A percentile compares a stretch with the other conserved stretches of the same genome.
phyloP scores from a whole-genome alignment of 2,797 vertebrate genomes.

The Sebastes matsubarae region DNA sequence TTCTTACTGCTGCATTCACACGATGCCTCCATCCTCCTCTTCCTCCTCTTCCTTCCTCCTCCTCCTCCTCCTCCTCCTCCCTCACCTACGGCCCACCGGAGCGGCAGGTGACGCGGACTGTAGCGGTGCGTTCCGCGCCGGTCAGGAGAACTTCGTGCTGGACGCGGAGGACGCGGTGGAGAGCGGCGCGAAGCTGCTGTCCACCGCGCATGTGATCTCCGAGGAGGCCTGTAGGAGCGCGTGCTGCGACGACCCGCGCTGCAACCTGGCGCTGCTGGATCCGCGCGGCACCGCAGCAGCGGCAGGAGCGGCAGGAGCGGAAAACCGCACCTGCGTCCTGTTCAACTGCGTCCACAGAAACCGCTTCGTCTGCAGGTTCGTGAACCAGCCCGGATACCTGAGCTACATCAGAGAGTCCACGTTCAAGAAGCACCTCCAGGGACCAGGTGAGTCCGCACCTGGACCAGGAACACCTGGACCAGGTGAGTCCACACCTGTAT shows the following conservation, averaged over 20 bases:
- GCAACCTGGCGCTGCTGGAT: conserved; percentile 89
- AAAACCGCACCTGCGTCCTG: conserved; percentile 81
- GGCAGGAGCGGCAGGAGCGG: too few species aligned
- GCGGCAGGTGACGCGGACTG: conserved; percentile 5
- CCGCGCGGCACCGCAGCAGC: conserved; percentile 2
- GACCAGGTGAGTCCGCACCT: too few species aligned
- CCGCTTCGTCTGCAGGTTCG: conserved; percentile 89
- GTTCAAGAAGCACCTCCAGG: conserved; percentile 73
- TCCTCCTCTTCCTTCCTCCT: background rate
- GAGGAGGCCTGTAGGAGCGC: conserved; percentile 77
- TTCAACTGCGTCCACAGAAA: conserved; percentile 89
- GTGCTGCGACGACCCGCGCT: conserved; percentile 82
- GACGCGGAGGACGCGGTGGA: conserved; percentile 85
- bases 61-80: background rate
- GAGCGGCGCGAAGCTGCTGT: conserved; percentile 85
- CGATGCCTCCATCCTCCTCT: conserved; percentile 6
- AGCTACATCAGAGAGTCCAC: conserved; percentile 81
- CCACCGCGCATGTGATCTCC: conserved; percentile 56
- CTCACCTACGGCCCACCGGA: background rate
- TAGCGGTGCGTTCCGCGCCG: background rate
- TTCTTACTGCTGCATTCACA: background rate
- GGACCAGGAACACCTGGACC: background rate
- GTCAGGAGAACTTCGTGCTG: conserved; percentile 67
- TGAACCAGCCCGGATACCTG: conserved; percentile 81
- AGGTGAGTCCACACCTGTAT: conserved; percentile 4